These are phyloP conservation scores for Takifugu ocellatus DNA, from an alignment of 2,797 vertebrate genomes.

Conservation along the genomic window DNA sequence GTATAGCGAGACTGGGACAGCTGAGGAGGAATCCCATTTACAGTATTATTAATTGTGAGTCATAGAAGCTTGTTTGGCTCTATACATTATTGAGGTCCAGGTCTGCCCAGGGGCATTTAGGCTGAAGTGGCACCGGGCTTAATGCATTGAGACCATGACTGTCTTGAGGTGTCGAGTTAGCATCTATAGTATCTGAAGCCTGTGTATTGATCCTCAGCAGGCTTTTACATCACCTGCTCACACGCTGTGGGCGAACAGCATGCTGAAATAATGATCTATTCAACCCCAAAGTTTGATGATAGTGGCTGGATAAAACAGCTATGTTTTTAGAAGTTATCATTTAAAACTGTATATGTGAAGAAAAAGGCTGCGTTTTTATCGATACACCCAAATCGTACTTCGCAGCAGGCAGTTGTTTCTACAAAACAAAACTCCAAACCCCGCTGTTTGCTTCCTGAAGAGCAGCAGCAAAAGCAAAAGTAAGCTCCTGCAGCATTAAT, in stretches of 20 bases:
- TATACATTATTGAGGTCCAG: constrained; percentile 70
- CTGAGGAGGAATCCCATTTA: constrained; percentile 46
- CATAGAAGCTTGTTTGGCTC: constrained; percentile 65
- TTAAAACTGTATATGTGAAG: no score
- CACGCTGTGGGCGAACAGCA: constrained; percentile 4
- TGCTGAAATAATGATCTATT: neutral
- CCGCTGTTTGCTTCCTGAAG: neutral
- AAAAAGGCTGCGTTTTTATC: no score
- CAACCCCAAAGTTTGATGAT: neutral
- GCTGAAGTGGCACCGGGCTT: constrained; percentile 60
- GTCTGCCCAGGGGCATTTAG: constrained; percentile 58
- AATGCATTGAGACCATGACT: constrained; percentile 56
- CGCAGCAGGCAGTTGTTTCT: neutral
- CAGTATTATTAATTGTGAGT: constrained; percentile 69
- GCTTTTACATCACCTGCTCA: constrained; percentile 29
- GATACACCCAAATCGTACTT: neutral
- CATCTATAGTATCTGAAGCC: constrained; percentile 3
- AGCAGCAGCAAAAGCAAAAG: neutral
- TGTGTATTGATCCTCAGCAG: no score
- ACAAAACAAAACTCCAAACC: neutral
- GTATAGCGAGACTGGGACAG: constrained; percentile 48
- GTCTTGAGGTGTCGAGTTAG: constrained; percentile 33
- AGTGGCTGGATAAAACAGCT: neutral
- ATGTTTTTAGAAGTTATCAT: no score
- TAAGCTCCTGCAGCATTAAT: neutral